phyloP scores from a whole-genome alignment of 2,113 vertebrate genomes.

The Atherinomorus stipes region DNA sequence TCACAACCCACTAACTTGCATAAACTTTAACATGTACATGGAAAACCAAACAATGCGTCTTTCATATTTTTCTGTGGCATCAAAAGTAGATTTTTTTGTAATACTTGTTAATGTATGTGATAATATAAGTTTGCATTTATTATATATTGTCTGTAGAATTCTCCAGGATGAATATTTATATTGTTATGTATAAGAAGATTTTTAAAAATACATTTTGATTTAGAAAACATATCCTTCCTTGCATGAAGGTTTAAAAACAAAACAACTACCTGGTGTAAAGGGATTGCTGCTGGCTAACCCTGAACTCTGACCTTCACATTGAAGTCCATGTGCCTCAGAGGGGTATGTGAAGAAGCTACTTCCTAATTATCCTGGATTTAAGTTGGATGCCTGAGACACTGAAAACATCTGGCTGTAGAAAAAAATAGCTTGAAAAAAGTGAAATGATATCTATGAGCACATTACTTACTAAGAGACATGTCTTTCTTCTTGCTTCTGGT shows the following conservation, averaged over 20 bases:
- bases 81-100: background rate
- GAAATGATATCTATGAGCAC: background rate
- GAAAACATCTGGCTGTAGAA: conserved; percentile 9
- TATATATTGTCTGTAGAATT: background rate
- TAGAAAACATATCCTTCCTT: conserved; percentile 46
- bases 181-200: background rate
- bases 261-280: conserved; percentile 37
- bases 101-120: too few species aligned
- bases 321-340: conserved; percentile 59
- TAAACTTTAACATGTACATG: conserved; percentile 19
- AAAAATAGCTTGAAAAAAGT: conserved; percentile 4
- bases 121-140: background rate
- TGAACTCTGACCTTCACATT: conserved; percentile 64
- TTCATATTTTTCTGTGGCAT: conserved; percentile 18
- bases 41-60: conserved; percentile 19
- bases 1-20: conserved; percentile 9
- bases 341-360: conserved; percentile 48
- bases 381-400: conserved; percentile 19
- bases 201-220: conserved; percentile 19
- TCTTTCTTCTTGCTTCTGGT: background rate
- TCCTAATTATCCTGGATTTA: conserved; percentile 47
- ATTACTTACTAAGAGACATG: background rate
- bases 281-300: conserved; percentile 42
- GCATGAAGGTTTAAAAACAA: conserved; percentile 13
- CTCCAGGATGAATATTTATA: background rate